These are phyloP conservation scores for Solenodon paradoxus DNA, from an alignment of 2,113 vertebrate species.

Conservation along the genomic window DNA sequence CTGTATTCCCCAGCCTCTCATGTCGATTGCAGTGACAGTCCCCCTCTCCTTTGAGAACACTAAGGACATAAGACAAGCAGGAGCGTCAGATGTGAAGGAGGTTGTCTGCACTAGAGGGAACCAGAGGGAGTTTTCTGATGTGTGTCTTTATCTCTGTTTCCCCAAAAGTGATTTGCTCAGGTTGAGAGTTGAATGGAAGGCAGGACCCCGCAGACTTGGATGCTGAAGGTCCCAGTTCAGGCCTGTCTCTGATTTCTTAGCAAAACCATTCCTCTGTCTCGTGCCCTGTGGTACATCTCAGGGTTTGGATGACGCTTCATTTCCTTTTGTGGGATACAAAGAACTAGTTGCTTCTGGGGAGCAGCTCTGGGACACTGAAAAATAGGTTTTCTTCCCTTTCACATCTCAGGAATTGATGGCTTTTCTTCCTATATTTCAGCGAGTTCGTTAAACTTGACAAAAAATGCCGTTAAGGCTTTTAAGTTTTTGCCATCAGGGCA, in stretches of 20 bases:
- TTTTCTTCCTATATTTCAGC: not conserved
- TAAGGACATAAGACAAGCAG: not conserved
- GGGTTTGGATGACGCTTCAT: not conserved
- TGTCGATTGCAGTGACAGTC: fast-evolving
- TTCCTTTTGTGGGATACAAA: not conserved
- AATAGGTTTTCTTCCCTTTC: not conserved
- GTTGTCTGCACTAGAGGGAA: not conserved
- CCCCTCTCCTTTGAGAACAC: not conserved
- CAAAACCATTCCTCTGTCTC: not conserved
- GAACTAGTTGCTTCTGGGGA: not conserved
- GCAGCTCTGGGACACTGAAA: not conserved
- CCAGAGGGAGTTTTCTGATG: not conserved
- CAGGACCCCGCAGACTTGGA: fast-evolving
- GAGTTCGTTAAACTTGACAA: not conserved
- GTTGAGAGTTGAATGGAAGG: not conserved
- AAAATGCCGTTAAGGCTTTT: not conserved
- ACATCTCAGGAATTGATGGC: not conserved
- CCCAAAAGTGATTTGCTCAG: not conserved
- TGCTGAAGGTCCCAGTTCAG: fast-evolving
- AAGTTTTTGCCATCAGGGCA: not conserved
- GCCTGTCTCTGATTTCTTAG: not conserved
- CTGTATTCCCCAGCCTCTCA: not conserved
- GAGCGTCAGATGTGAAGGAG: not conserved
- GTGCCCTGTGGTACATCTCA: not conserved
- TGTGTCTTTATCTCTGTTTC: not conserved